Evolutionary conservation across 2,797 vertebrate genomes (phyloP), one percentile per base, ranked within the genome.

Genomic region (Ctenopoma multispine): DNA sequence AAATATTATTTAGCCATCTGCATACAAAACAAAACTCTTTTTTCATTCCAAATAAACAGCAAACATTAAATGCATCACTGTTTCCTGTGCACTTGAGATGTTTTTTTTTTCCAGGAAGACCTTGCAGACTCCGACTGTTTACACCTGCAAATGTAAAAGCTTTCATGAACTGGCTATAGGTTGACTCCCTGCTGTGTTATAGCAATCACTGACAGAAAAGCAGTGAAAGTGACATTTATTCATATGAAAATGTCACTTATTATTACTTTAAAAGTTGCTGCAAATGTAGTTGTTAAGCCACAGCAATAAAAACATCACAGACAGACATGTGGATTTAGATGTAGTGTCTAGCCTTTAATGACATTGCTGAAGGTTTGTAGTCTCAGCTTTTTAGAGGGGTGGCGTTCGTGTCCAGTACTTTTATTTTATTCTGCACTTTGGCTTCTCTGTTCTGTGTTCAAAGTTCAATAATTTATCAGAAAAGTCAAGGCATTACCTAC

Each of bases 151-250:
- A 74, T 83, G 72, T 80, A 87, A 86, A 87, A 86, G 84, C 89
- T 88, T 87, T 89, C 65, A 69, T 84, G 80, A 81, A 85, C 75
- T 57, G 73, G 81, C 86, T 83, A 87, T 88, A 89, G 74, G 77
- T 87, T 87, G 81, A 87, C 68, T 79, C 61, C 86, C 87, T 43
- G 84, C 87, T 88, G 87, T 36, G 75, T 69, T 78, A 21, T 18
- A 76, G 70, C 82, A 83, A 83, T 89, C 81, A 80, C 65, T 60
- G 62, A 72, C 63, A 84, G 70, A 82, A 72, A 76, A 68, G 79
- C 63, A 78, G 75, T 75, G 74, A 86, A 59, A 78, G 36, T 89
- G 87, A 89, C 86, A 90, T 90, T 89, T 88, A 89, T 83, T 87
- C 76, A 79, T 60, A 63, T 55, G 84, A 74, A 89, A 89, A 90